Conservation (phyloP, 2,797 vertebrate genomes). For the Falco naumanni region DNA sequence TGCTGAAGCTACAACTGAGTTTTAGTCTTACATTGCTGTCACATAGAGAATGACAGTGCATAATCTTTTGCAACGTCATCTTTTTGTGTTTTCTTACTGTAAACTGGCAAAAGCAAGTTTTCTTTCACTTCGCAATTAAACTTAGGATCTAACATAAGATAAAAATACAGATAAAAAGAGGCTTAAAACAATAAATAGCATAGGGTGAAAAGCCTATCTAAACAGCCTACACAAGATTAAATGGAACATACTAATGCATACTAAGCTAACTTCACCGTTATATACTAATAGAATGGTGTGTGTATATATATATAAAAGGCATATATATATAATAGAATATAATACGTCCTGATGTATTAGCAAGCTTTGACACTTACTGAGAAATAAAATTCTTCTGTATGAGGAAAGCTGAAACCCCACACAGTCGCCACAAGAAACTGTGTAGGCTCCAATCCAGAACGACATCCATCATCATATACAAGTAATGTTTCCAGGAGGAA, state of each 20-base stretch:
- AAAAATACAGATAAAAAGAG: not conserved
- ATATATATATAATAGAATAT: too few relatives aligned
- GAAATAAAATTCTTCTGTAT: constrained; percentile 93
- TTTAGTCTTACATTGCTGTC: not conserved
- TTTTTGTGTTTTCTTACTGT: not conserved
- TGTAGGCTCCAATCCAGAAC: constrained; percentile 90
- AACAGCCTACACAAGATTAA: not conserved
- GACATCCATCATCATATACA: constrained; percentile 83
- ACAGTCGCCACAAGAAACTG: constrained; percentile 90
- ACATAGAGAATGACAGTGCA: fast-evolving
- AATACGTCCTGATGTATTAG: fast-evolving
- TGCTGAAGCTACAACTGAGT: not conserved
- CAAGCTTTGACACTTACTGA: constrained; percentile 81
- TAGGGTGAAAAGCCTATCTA: not conserved
- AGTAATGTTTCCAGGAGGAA: constrained; percentile 82
- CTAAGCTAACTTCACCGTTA: not conserved
- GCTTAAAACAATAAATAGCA: not conserved
- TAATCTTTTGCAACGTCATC: not conserved
- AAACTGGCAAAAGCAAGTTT: not conserved
- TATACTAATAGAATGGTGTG: not conserved
- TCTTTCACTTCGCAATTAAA: not conserved
- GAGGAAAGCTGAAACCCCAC: constrained; percentile 91
- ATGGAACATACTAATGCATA: not conserved
- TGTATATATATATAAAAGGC: too few relatives aligned
- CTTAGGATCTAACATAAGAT: not conserved